Evolutionary conservation across 2,797 vertebrate genomes (phyloP).

Genomic region (Halcyon chelicuti): DNA sequence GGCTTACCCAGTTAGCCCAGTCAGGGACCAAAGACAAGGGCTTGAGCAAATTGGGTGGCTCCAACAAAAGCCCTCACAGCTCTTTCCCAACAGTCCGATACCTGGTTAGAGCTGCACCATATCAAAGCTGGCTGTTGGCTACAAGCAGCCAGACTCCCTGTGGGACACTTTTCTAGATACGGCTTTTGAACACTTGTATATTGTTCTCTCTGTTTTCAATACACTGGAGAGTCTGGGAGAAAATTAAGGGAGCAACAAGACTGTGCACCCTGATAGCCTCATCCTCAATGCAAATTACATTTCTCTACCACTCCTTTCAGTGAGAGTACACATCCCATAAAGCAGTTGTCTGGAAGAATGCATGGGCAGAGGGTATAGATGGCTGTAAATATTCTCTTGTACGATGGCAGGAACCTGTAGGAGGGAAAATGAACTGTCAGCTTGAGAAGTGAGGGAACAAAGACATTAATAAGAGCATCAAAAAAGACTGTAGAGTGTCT

Average conservation of each 20-base stretch:
- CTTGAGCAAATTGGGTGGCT: not conserved
- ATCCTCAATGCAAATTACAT: not conserved
- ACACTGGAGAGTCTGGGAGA: not conserved
- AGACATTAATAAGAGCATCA: slow-evolving; percentile 22
- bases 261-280: not conserved
- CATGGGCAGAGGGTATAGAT: not conserved
- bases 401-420: slow-evolving; percentile 1
- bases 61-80: not conserved
- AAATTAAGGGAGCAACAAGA: not conserved
- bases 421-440: slow-evolving; percentile 44
- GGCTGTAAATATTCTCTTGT: slow-evolving; percentile 10
- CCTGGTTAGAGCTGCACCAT: not conserved
- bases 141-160: not conserved
- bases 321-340: not conserved
- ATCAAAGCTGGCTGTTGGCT: not conserved
- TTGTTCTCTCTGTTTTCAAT: not conserved
- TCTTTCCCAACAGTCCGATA: not conserved
- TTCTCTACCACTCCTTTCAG: not conserved
- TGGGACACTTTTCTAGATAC: not conserved
- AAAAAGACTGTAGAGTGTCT: not conserved
- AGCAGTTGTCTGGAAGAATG: not conserved
- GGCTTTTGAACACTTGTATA: not conserved
- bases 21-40: not conserved
- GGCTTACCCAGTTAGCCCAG: not conserved
- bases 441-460: slow-evolving; percentile 20